Conservation (phyloP, 2,888 invertebrate species). For the Ecliptopera silaceata region DNA sequence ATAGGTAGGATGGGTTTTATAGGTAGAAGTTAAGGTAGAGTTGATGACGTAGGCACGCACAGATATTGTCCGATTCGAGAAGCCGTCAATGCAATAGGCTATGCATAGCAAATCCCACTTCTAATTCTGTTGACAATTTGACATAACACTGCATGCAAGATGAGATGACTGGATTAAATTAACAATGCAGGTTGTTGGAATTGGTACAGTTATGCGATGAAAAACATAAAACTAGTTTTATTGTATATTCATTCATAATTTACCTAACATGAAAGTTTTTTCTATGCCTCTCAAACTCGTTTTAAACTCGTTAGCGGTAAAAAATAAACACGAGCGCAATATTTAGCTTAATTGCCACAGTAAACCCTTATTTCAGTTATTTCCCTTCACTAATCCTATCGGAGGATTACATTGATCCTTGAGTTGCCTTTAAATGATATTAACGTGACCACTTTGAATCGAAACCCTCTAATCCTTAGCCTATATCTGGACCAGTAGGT, state of each 20-base stretch:
- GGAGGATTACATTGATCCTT: conserved; percentile 10
- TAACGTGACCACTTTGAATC: not conserved
- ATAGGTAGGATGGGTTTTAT: too few relatives aligned
- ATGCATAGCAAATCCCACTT: conserved; percentile 22
- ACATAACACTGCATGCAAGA: conserved; percentile 10
- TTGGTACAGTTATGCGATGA: too few relatives aligned
- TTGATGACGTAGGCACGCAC: not conserved
- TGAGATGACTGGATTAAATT: not conserved
- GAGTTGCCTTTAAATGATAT: conserved; percentile 12
- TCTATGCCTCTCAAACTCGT: too few relatives aligned
- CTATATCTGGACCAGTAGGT: too few relatives aligned
- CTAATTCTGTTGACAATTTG: conserved; percentile 11
- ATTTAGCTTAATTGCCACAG: conserved; percentile 2
- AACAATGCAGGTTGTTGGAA: not conserved
- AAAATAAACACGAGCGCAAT: not conserved
- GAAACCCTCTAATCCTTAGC: not conserved
- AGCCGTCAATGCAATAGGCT: conserved; percentile 2
- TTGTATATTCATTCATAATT: too few relatives aligned
- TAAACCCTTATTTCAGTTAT: conserved; percentile 7
- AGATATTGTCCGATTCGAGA: not conserved
- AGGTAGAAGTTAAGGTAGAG: not conserved
- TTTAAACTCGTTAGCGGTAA: too few relatives aligned
- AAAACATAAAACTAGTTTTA: too few relatives aligned
- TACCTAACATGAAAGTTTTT: too few relatives aligned
- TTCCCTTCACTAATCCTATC: conserved; percentile 3